Evolutionary conservation across 2,888 invertebrate genomes (phyloP), one percentile per base, ranked within the genome.

Genomic region (Meteorus cinctellus): DNA sequence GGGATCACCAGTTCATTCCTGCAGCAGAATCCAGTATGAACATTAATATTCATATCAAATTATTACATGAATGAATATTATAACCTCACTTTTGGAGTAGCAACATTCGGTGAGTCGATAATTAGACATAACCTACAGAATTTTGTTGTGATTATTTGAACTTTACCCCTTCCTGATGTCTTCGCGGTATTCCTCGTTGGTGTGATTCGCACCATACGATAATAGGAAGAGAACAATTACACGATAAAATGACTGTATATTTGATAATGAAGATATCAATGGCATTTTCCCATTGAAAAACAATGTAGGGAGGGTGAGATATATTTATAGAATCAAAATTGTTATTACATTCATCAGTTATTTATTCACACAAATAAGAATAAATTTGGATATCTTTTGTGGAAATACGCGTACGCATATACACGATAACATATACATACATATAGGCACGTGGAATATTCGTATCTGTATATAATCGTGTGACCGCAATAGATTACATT

Each of bases 331-430:
- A 19, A 55, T 24, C 1, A 55, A 55, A 8, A 19, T 19, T 4
- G 19, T 19, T 41, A 41, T 55, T 29, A 29, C 31, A 62, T 62
- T 62, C 62, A 29, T 62, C 62, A 62, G 62, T 62, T 62, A 77
- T 78, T 78, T 78, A 78, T 78, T 78, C 76, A 78, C 78, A 68
- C 78, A 71, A 78, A 78, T 71, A 76, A 72, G 72, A 76, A 74
- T 78, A 78, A 72, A 72, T 77, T 77, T 75, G 72, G 78, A 69
- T 69, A 76, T 76, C 74, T 63, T 63, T 76, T 74, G 71, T 78
- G 72, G 63, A 69, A 66, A 72, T 65, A 77, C 73, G 72, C 41
- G 59, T 65, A 66, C 24, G 66, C 34, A 71, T 71, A 31, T 45
- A 60, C 59, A 59, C 60, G 62, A 62, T 66, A 65, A 69, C 31